Percentiles rank a stretch among this genome's conserved stretches.
Conservation (phyloP, 1,140 invertebrate genomes). For the Drosophila miranda region DNA sequence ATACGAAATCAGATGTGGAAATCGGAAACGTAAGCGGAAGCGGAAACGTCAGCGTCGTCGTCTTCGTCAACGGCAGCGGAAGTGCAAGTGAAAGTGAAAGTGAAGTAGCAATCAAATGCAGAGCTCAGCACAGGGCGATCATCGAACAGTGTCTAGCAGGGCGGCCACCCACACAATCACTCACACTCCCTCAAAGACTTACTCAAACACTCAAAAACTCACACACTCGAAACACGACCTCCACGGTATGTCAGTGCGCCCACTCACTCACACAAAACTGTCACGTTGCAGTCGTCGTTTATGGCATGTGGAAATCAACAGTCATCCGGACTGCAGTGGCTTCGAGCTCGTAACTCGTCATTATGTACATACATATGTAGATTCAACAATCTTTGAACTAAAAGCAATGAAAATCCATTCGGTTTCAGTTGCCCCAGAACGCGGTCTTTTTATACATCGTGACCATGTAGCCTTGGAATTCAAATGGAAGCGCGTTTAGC, state of each 20-base stretch:
- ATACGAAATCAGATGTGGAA: constrained; percentile 13
- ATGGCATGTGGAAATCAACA: too few species aligned
- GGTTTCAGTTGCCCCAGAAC: too few species aligned
- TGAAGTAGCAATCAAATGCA: constrained; percentile 47
- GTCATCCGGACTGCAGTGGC: too few species aligned
- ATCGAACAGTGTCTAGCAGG: constrained; percentile 13
- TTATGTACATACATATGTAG: too few species aligned
- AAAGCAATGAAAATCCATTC: too few species aligned
- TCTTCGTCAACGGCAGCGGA: constrained; percentile 14
- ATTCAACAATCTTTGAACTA: too few species aligned
- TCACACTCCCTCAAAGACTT: constrained; percentile 9
- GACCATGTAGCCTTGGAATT: too few species aligned
- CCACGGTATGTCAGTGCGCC: background rate
- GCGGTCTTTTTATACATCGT: too few species aligned
- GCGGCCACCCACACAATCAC: constrained; percentile 5
- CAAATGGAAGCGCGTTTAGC: too few species aligned
- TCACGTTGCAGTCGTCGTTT: constrained; percentile 23
- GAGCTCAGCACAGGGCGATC: constrained; percentile 30
- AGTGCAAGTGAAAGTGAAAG: constrained; percentile 39
- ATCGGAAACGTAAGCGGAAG: constrained; percentile 21
- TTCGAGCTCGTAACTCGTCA: too few species aligned
- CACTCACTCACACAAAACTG: constrained; percentile 15
- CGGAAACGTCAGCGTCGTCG: constrained; percentile 17
- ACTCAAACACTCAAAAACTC: constrained; percentile 13
- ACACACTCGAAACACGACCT: constrained; percentile 7